Evolutionary conservation across 2,113 vertebrate genomes (phyloP), one percentile per base, ranked within the genome.

Genomic region (Mus spicilegus): DNA sequence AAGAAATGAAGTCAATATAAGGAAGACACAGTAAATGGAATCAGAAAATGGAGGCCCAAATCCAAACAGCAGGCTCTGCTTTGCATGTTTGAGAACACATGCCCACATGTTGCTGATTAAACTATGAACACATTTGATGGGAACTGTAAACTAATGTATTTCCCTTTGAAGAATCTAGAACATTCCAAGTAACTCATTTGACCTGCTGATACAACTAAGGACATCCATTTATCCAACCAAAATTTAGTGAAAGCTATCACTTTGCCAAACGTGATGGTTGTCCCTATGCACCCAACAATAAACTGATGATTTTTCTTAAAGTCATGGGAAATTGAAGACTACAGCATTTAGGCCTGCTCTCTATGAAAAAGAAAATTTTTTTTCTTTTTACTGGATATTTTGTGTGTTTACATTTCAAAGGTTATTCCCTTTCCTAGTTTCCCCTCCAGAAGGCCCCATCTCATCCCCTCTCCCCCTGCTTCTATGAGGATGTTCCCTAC

Each of bases 111-210:
- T 22, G 1, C 30, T 36, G 2, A 81, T 76, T 75, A 46, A 87
- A 76, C 19, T 49, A 28, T 89, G 36, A 39, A 20, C 75, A 70
- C 4, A 56, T 80, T 67, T 75, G 11, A 51, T 58, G 3, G 7
- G 11, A 46, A 93, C 22, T 56, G 0, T 54, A 91, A 87, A 93
- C 30, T 77, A 81, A 92, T 89, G 58, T 10, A 65, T 0, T 80
- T 84, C 94, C 26, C 42, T 89, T 87, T 77, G 42, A 86, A 87
- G 9, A 97, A 91, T 89, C 10, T 28, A 30, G 20, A 89, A 3
- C 61, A 70, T 46, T 93, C 26, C 26, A 73, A 61, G 49, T 93
- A 91, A 94, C 33, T 16, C 19, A 63, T 3, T 26, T 65, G 69
- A 91, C n/a, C 5, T 70, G 14, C n/a, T 89, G 49, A 90, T 42